These are phyloP conservation scores for Protobothrops flavoviridis DNA, from an alignment of 2,113 vertebrate genomes.

Conservation along the genomic window DNA sequence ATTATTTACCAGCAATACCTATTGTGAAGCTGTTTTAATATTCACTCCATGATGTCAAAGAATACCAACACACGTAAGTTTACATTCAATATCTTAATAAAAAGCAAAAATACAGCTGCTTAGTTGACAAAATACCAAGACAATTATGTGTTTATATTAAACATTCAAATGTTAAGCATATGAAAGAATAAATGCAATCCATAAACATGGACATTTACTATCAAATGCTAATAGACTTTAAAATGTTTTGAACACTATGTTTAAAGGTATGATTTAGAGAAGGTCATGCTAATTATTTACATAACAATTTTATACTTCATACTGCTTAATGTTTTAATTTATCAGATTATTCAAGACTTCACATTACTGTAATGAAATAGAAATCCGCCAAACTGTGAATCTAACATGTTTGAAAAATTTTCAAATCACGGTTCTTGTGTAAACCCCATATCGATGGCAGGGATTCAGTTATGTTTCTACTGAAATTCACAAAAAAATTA, in stretches of 20 bases:
- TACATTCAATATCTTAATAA: conserved; percentile 63
- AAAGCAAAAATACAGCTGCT: conserved; percentile 75
- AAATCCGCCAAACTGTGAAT: not conserved
- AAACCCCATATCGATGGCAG: not conserved
- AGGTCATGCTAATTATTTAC: not conserved
- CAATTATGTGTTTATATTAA: conserved; percentile 56
- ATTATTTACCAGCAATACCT: not conserved
- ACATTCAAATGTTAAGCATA: conserved; percentile 50
- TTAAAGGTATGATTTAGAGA: conserved; percentile 31
- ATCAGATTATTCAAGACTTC: not conserved
- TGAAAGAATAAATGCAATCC: conserved; percentile 34
- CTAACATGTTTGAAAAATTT: not conserved
- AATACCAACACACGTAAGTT: conserved; percentile 63
- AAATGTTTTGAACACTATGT: conserved; percentile 38
- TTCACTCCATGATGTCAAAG: conserved; percentile 46
- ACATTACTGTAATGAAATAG: not conserved
- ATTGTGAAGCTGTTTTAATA: conserved; percentile 18
- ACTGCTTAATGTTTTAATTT: not conserved
- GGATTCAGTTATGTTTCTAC: not conserved
- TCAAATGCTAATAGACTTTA: conserved; percentile 14
- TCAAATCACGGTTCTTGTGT: not conserved
- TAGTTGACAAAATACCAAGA: conserved; percentile 56
- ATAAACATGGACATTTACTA: conserved; percentile 36
- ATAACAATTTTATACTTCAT: not conserved
- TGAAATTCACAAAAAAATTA: not conserved